Percentiles rank a stretch among this genome's conserved stretches.
These are phyloP conservation scores for Ameiurus melas DNA, from an alignment of 2,113 vertebrate species.

Conservation along the genomic window DNA sequence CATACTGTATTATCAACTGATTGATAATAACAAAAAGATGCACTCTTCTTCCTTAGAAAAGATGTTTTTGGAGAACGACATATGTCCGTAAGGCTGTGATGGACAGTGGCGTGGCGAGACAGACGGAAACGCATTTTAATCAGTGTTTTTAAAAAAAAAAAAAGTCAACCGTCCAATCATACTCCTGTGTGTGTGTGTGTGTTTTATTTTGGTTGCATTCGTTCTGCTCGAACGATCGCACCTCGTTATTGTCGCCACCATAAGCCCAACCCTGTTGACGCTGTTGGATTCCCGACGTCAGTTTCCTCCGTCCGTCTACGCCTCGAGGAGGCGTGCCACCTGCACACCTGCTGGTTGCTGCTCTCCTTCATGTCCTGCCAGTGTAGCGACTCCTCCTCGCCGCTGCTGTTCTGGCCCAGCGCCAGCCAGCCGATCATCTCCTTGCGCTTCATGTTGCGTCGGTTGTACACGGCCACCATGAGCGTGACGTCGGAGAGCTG, in stretches of 20 bases:
- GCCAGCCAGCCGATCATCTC: slow-evolving; percentile 97
- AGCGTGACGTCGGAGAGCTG: slow-evolving; percentile 95
- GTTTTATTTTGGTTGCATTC: background rate
- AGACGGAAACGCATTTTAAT: too few species aligned
- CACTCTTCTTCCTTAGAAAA: too few species aligned
- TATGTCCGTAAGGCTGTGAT: too few species aligned
- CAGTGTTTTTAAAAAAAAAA: too few species aligned
- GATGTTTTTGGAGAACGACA: too few species aligned
- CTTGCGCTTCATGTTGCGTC: slow-evolving; percentile 91
- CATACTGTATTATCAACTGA: too few species aligned
- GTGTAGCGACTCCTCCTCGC: slow-evolving; percentile 87
- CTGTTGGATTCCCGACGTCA: slow-evolving; percentile 1
- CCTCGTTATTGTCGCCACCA: background rate
- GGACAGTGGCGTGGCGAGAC: too few species aligned
- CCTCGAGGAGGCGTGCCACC: slow-evolving; percentile 92
- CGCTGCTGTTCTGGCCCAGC: slow-evolving; percentile 91
- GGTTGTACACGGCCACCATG: slow-evolving; percentile 89
- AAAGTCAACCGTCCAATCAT: too few species aligned
- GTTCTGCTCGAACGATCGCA: background rate
- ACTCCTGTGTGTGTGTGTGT: background rate
- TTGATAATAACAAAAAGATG: background rate
- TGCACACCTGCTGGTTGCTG: slow-evolving; percentile 83
- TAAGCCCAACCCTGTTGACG: background rate
- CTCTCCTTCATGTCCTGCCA: slow-evolving; percentile 94
- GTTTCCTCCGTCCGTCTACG: slow-evolving; percentile 65